Percentiles rank a stretch among this genome's conserved stretches.
phyloP scores from a whole-genome alignment of 2,113 vertebrate genomes.

The Dendropsophus ebraccatus region DNA sequence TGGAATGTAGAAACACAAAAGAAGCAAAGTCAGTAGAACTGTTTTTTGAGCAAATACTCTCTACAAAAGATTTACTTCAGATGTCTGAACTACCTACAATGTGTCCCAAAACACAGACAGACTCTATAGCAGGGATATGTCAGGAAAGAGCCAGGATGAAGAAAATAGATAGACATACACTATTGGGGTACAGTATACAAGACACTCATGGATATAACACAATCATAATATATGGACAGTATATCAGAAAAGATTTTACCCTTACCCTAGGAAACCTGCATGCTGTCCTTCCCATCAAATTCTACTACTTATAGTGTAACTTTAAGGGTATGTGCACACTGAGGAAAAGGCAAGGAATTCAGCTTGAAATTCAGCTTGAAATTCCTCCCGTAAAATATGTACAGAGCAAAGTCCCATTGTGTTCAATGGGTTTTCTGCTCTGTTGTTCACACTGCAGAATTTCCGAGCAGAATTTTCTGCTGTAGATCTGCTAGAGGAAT shows the following conservation, averaged over 20 bases:
- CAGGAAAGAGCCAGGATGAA: constrained; percentile 33
- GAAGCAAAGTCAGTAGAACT: constrained; percentile 1
- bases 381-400: no score
- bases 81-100: not conserved
- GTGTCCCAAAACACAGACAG: not conserved
- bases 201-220: not conserved
- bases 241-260: not conserved
- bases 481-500: no score
- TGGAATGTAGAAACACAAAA: constrained; percentile 29
- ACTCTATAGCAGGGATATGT: not conserved
- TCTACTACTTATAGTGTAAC: no score
- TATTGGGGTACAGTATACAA: not conserved
- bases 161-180: constrained; percentile 9
- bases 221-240: not conserved
- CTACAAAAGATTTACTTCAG: not conserved
- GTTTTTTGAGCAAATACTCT: not conserved
- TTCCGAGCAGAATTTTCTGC: no score
- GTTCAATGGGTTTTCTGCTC: no score
- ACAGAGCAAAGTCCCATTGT: no score
- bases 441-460: no score
- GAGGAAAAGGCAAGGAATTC: no score
- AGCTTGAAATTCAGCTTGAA: no score
- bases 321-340: no score
- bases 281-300: not conserved
- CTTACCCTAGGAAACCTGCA: not conserved